These are phyloP conservation scores for Amblyopsis hoosieri DNA, from an alignment of 2,797 vertebrate genomes.

Conservation along the genomic window DNA sequence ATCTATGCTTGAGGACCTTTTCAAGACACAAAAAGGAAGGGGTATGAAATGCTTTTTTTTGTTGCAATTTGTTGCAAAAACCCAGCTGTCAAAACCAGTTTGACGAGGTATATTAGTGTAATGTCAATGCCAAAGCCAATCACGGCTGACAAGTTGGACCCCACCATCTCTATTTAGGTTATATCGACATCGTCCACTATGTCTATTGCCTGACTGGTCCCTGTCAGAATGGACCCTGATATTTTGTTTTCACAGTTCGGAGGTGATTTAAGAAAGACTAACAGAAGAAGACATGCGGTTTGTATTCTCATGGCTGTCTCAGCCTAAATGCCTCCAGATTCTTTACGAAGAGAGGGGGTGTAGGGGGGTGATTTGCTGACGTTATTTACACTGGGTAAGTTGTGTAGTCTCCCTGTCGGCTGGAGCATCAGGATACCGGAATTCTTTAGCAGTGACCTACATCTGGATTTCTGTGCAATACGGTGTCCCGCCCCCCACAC, in stretches of 20 bases:
- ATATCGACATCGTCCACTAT: constrained; percentile 35
- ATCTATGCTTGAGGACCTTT: constrained; percentile 36
- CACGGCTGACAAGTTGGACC: constrained; percentile 35
- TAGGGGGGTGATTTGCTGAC: constrained; percentile 73
- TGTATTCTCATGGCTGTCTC: constrained; percentile 78
- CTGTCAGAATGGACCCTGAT: constrained; percentile 67
- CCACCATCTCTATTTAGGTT: constrained; percentile 36
- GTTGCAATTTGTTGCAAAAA: constrained; percentile 65
- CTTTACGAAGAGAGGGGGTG: constrained; percentile 62
- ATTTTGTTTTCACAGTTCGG: constrained; percentile 65
- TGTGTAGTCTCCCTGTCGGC: constrained; percentile 75
- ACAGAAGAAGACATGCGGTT: constrained; percentile 77
- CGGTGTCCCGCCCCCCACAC: constrained; percentile 52
- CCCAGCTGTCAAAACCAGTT: constrained; percentile 24
- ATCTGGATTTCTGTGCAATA: constrained; percentile 80
- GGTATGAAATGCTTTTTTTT: constrained; percentile 39
- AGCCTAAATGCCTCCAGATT: constrained; percentile 80
- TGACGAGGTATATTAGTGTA: constrained; percentile 52
- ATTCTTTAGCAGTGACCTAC: constrained; percentile 81
- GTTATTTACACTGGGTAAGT: constrained; percentile 78
- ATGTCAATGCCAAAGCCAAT: constrained; percentile 63
- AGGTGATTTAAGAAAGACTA: constrained; percentile 74
- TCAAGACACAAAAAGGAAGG: constrained; percentile 50
- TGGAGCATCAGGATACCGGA: constrained; percentile 77
- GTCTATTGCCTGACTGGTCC: constrained; percentile 50